A percentile compares a stretch with the other conserved stretches of the same genome.
phyloP scores from a whole-genome alignment of 2,113 vertebrate species.

The Eurypyga helias region DNA sequence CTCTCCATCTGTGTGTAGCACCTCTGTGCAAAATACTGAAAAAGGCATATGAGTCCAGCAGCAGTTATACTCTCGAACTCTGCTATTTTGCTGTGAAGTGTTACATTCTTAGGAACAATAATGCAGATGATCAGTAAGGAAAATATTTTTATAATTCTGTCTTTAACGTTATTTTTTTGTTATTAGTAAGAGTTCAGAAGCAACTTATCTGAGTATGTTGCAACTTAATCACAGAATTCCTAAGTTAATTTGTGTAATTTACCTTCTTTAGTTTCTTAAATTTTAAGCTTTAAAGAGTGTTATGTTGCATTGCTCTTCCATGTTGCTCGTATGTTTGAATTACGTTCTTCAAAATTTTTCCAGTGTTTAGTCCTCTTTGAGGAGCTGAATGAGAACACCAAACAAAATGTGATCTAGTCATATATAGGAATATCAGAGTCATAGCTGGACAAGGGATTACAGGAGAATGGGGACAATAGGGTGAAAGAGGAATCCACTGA shows the following conservation, averaged over 20 bases:
- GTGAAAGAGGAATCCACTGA: neutral
- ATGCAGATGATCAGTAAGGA: neutral
- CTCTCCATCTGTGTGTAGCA: neutral
- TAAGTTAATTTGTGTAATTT: neutral
- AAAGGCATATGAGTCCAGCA: neutral
- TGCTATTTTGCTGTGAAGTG: neutral
- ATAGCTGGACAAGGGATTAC: neutral
- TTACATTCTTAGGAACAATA: neutral
- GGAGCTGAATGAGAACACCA: accelerated
- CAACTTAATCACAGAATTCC: neutral
- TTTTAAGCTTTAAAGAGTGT: neutral
- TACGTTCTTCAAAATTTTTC: neutral
- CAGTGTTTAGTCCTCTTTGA: neutral
- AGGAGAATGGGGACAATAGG: neutral
- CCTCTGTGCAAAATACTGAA: neutral
- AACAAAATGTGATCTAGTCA: neutral
- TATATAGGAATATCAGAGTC: neutral
- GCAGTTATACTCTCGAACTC: neutral
- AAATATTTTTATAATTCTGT: neutral
- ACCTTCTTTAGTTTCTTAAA: neutral
- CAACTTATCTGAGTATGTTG: neutral
- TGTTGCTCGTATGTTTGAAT: neutral
- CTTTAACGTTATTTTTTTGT: neutral
- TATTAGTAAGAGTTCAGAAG: neutral
- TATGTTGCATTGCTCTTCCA: neutral